Base-by-base conservation (phyloP, 2,888 invertebrate species). In the Spisula solida region DNA sequence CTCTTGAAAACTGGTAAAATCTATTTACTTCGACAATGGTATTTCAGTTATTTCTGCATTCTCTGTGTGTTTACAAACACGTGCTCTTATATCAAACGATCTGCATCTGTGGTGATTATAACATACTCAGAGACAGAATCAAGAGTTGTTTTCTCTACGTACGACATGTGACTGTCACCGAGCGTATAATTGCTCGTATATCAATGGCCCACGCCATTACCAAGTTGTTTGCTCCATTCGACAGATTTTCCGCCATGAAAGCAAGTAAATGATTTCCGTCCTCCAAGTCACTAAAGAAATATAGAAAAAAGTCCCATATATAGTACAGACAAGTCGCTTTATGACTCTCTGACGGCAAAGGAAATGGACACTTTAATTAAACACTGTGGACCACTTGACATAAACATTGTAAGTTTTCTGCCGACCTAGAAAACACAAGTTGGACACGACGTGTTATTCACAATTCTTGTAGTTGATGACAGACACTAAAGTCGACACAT, bases 221-320 rank as follows among this genome's bases (percentile, higher is more conserved):
- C 31, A 34, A 75, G 14, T 75, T 75, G 25, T 66, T 25, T 66
- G 60, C 18, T 34, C 31, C 75, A 75, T 18, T 75, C 75, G 31
- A 34, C 75, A 34, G 29, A 75, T 34, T 75, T 34, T 29, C 34
- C 18, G 29, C 16, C 34, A 75, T 75, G 29, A 75, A 31, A 75
- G 75, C 2, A 16, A 75, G 75, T 75, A 75, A 75, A 75, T 75
- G 8, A 75, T 75, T 75, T 75, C 75, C 75, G 75, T 34, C 75
- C 75, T 31, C 18, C 31, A 34, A 14, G 75, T 14, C 34, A 75
- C 14, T 16, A 4, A 4, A 34, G 75, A 75, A 75, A 75, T 14
- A 75, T 1, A 4, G 31, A 75, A 25, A 34, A 75, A 31, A 31
- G 16, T 75, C 75, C 34, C 34, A 75, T 75, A 75, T 75, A 75